A percentile compares a stretch with the other conserved stretches of the same genome.
phyloP scores from a whole-genome alignment of 2,888 invertebrate genomes.

The Torymus texanus region DNA sequence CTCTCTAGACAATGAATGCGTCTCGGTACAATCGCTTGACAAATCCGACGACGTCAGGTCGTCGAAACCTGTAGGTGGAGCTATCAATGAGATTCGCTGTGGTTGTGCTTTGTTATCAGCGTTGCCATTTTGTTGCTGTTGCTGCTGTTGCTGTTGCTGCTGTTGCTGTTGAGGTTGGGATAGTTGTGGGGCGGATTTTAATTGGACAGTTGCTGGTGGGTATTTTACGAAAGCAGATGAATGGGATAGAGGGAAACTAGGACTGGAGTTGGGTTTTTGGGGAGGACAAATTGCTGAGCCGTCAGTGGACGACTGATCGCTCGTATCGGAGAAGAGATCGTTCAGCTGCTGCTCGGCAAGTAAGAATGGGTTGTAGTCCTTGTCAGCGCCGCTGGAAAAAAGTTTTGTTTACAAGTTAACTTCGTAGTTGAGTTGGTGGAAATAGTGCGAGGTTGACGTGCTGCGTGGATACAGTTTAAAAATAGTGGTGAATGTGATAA shows the following conservation, averaged over 20 bases:
- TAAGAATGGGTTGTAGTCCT: conserved; percentile 85
- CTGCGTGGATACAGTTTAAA: too few species aligned
- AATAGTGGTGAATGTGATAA: too few species aligned
- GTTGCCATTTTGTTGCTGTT: conserved; percentile 16
- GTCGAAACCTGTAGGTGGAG: conserved; percentile 74
- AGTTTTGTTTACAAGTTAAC: conserved; percentile 19
- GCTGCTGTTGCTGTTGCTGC: conserved; percentile 20
- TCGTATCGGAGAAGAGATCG: conserved; percentile 84
- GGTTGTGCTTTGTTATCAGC: conserved; percentile 12
- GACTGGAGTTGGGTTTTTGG: conserved; percentile 51
- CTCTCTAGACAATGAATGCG: conserved; percentile 38
- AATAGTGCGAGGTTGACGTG: too few species aligned
- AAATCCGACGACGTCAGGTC: conserved; percentile 68
- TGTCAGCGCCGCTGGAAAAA: conserved; percentile 69
- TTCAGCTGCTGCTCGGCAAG: conserved; percentile 89
- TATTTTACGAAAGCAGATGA: conserved; percentile 73
- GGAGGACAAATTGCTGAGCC: conserved; percentile 57
- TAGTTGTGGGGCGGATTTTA: conserved; percentile 45
- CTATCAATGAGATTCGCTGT: conserved; percentile 72
- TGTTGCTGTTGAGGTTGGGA: conserved; percentile 3
- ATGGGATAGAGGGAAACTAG: conserved; percentile 65
- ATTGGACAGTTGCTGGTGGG: conserved; percentile 29
- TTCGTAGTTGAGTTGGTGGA: too few species aligned
- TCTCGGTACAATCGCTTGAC: conserved; percentile 71
- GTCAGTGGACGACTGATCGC: conserved; percentile 72